phyloP scores from a whole-genome alignment of 2,797 vertebrate species.

The Channa striata region DNA sequence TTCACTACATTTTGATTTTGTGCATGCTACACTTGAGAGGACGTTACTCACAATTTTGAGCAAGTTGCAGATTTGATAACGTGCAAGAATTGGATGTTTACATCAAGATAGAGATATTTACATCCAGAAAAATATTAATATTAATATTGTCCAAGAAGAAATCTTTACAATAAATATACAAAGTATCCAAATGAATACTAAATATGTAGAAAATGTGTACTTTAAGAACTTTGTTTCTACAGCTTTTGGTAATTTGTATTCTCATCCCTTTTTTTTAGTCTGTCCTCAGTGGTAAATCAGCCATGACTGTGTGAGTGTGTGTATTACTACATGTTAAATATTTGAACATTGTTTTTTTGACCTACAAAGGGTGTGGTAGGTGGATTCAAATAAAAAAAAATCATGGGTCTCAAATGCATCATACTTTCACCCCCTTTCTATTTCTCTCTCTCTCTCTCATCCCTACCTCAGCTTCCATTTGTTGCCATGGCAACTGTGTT shows the following conservation, averaged over 20 bases:
- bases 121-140: background rate
- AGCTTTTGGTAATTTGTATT: background rate
- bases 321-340: background rate
- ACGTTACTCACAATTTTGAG: background rate
- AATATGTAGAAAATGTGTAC: background rate
- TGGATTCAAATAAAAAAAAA: constrained; percentile 37
- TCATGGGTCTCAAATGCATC: constrained; percentile 34
- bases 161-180: background rate
- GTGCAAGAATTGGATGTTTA: no score
- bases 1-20: background rate
- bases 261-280: background rate
- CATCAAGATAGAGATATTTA: no score
- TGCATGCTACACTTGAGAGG: no score
- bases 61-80: background rate
- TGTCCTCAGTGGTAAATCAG: background rate
- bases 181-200: background rate
- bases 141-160: background rate
- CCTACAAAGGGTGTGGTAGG: constrained; percentile 28
- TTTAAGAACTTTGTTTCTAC: background rate
- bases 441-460: constrained; percentile 22
- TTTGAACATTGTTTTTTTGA: constrained; percentile 2
- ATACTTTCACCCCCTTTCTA: constrained; percentile 41
- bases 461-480: constrained; percentile 76
- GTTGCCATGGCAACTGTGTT: constrained; percentile 83
- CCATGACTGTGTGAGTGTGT: background rate